Conservation (phyloP, 1,140 invertebrate species). For the Homarus americanus region DNA sequence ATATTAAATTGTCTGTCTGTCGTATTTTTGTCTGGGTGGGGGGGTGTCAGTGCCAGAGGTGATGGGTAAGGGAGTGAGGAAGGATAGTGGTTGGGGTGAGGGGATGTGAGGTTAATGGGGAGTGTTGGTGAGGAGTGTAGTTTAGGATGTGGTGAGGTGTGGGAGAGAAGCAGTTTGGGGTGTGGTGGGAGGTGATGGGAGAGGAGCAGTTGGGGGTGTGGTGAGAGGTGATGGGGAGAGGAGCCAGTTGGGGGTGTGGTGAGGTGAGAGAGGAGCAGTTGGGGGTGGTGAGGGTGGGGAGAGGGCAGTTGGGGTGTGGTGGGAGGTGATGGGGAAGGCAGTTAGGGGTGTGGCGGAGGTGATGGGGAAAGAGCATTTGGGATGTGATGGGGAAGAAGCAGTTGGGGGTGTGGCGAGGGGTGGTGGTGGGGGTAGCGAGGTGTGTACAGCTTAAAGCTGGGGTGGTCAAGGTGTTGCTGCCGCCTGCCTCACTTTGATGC, state of each 20-base stretch:
- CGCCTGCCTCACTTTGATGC: not conserved
- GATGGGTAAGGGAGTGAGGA: no score
- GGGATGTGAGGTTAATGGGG: no score
- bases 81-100: no score
- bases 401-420: no score
- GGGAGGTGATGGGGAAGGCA: not conserved
- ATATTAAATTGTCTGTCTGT: no score
- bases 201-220: not conserved
- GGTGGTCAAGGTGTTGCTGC: not conserved
- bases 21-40: no score
- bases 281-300: not conserved
- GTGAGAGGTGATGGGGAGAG: not conserved
- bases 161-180: no score
- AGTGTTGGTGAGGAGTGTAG: no score
- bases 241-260: not conserved
- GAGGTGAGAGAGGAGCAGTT: not conserved
- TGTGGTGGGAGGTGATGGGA: not conserved
- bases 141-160: no score
- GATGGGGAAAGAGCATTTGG: no score
- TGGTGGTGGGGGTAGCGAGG: not conserved
- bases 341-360: not conserved
- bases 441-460: not conserved
- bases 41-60: no score
- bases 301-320: not conserved
- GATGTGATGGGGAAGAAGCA: no score